A percentile compares a stretch with the other conserved stretches of the same genome.
These are phyloP conservation scores for Grammomys dolichurus DNA, from an alignment of 2,113 vertebrate genomes.

Conservation along the genomic window DNA sequence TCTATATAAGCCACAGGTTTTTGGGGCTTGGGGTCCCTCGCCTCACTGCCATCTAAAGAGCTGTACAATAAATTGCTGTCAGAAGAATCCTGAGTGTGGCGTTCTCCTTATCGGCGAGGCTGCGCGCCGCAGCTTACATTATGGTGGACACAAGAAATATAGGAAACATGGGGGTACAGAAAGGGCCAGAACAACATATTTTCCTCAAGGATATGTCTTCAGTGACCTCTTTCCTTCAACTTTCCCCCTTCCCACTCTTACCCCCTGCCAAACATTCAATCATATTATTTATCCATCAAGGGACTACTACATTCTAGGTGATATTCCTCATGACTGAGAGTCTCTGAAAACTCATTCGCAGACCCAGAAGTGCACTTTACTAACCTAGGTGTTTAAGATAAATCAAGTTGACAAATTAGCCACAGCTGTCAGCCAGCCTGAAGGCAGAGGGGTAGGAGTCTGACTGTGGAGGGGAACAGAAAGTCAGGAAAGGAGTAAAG, in stretches of 20 bases:
- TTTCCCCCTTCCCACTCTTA: background rate
- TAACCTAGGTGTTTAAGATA: background rate
- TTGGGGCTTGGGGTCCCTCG: no score
- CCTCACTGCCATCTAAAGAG: no score
- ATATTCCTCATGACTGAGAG: background rate
- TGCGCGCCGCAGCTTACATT: background rate
- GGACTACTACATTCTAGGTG: background rate
- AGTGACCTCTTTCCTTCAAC: background rate
- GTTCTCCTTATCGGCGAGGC: no score
- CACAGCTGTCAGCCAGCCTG: background rate
- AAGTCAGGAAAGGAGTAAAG: background rate
- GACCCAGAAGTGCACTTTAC: background rate
- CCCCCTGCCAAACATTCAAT: background rate
- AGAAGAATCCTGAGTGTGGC: no score
- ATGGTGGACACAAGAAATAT: no score
- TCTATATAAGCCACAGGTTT: no score
- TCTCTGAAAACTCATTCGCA: background rate
- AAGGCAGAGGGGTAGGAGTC: background rate
- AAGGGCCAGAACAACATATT: background rate
- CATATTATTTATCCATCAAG: background rate
- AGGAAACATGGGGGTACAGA: background rate
- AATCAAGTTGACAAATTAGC: background rate
- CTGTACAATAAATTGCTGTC: no score
- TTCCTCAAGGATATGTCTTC: background rate
- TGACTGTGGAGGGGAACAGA: background rate